phyloP scores from a whole-genome alignment of 2,888 invertebrate species.

The Brassicogethes aeneus region DNA sequence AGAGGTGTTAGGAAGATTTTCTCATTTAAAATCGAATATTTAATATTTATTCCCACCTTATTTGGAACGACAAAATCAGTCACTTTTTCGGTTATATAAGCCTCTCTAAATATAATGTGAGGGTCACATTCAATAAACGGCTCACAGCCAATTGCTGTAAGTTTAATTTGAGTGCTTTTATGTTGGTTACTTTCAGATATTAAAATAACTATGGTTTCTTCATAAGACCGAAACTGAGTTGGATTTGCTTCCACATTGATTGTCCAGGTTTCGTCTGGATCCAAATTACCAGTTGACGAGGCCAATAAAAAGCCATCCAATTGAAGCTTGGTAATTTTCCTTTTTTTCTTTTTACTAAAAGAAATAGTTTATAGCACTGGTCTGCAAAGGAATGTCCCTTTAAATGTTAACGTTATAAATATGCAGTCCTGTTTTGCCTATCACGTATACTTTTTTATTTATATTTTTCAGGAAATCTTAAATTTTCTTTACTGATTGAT shows the following conservation, averaged over 20 bases:
- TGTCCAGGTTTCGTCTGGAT: slow-evolving; percentile 28
- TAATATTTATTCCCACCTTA: too few relatives aligned
- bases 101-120: slow-evolving; percentile 51
- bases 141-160: slow-evolving; percentile 48
- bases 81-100: slow-evolving; percentile 47
- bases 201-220: slow-evolving; percentile 23
- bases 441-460: too few relatives aligned
- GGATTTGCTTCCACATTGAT: slow-evolving; percentile 36
- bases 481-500: too few relatives aligned
- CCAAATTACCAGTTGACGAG: slow-evolving; percentile 33
- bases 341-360: slow-evolving; percentile 10
- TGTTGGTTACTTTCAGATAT: not conserved
- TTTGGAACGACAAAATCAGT: slow-evolving; percentile 45
- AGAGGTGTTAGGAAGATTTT: too few relatives aligned
- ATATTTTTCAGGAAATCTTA: too few relatives aligned
- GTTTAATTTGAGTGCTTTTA: slow-evolving; percentile 13
- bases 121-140: slow-evolving; percentile 50
- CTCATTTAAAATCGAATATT: too few relatives aligned
- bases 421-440: too few relatives aligned
- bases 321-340: slow-evolving; percentile 25
- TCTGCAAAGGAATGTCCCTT: slow-evolving; percentile 4
- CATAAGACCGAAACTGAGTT: slow-evolving; percentile 27
- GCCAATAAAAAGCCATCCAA: slow-evolving; percentile 35
- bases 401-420: too few relatives aligned
- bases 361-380: too few relatives aligned